phyloP scores from a whole-genome alignment of 2,888 invertebrate species.

The Pinctada fucata region DNA sequence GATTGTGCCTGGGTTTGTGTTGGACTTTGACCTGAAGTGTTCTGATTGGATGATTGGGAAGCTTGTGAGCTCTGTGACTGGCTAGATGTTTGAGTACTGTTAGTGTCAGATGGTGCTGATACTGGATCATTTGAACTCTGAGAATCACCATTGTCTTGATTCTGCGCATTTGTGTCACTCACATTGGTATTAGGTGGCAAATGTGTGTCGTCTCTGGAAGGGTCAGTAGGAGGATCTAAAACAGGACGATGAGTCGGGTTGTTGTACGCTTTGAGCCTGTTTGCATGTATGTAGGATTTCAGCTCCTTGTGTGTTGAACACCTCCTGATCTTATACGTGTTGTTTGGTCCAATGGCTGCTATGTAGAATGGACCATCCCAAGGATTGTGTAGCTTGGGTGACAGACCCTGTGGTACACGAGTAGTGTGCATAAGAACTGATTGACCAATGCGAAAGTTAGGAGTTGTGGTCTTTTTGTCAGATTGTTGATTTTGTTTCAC shows the following conservation, averaged over 20 bases:
- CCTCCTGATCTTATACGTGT: constrained; percentile 34
- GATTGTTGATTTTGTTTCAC: constrained; percentile 27
- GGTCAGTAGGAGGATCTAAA: neutral
- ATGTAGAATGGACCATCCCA: constrained; percentile 41
- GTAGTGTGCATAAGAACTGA: constrained; percentile 23
- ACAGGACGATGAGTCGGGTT: constrained; percentile 21
- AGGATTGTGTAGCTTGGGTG: constrained; percentile 29
- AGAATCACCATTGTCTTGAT: too few species aligned
- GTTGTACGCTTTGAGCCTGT: constrained; percentile 28
- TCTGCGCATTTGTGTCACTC: too few species aligned
- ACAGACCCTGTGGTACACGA: constrained; percentile 22
- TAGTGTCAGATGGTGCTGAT: too few species aligned
- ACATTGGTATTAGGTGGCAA: too few species aligned
- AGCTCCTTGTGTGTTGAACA: constrained; percentile 29
- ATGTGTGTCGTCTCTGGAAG: constrained; percentile 13
- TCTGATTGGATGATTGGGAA: too few species aligned
- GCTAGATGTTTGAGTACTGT: too few species aligned
- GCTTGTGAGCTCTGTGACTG: too few species aligned
- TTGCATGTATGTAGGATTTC: constrained; percentile 33
- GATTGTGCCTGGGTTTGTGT: neutral
- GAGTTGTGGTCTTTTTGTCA: constrained; percentile 29
- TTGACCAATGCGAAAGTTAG: constrained; percentile 25
- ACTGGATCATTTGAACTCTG: too few species aligned
- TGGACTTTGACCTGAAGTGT: too few species aligned
- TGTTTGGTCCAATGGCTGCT: constrained; percentile 22